A percentile compares a stretch with the other conserved stretches of the same genome.
Evolutionary conservation across 2,113 vertebrate species (phyloP).

Genomic region (Shinisaurus crocodilurus): DNA sequence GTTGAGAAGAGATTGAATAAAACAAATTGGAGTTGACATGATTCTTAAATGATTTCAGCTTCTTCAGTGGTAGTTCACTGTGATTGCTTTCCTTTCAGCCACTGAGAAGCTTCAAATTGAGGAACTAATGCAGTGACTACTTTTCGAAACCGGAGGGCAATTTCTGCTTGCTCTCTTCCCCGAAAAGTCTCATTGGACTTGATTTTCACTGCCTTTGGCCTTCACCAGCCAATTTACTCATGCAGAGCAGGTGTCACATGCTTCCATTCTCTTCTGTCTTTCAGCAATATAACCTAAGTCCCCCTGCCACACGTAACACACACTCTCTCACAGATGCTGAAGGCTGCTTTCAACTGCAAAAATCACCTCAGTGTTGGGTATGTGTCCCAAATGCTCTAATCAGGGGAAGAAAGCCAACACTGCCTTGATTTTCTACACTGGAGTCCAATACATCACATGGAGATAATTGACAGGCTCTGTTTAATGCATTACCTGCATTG

Average conservation of each 20-base stretch:
- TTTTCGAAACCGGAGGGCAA: slow-evolving; percentile 69
- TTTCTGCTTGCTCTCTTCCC: slow-evolving; percentile 56
- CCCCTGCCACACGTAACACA: not conserved
- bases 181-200: slow-evolving; percentile 57
- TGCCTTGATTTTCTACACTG: not conserved
- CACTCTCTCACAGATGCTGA: not conserved
- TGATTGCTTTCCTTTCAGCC: slow-evolving; percentile 78
- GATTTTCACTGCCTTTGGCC: slow-evolving; percentile 33
- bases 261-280: not conserved
- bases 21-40: slow-evolving; percentile 67
- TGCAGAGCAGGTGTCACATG: slow-evolving; percentile 49
- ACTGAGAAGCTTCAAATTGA: slow-evolving; percentile 76
- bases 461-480: not conserved
- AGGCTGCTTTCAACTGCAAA: not conserved
- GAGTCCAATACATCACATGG: fast-evolving
- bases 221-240: slow-evolving; percentile 54
- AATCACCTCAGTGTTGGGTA: not conserved
- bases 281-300: not conserved
- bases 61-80: slow-evolving; percentile 73
- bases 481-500: not conserved
- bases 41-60: slow-evolving; percentile 80
- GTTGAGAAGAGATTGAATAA: slow-evolving; percentile 70
- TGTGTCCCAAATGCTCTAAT: not conserved
- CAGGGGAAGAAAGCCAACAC: not conserved
- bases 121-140: slow-evolving; percentile 68